These are phyloP conservation scores for Suillia variegata DNA, from an alignment of 2,888 invertebrate species.

Conservation along the genomic window DNA sequence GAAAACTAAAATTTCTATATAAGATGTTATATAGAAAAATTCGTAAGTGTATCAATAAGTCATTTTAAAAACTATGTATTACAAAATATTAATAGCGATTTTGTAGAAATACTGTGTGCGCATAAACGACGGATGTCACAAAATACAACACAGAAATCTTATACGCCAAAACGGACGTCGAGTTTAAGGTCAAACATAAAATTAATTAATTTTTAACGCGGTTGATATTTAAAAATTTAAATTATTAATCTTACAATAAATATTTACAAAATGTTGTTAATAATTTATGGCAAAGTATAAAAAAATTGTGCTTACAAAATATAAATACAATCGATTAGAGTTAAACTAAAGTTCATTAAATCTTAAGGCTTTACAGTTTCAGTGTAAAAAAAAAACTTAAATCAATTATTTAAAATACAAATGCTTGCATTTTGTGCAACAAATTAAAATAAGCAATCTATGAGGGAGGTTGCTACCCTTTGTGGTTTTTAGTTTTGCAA, in stretches of 20 bases:
- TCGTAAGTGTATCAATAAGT: no score
- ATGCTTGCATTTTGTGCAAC: neutral
- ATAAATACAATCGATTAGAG: slow-evolving; percentile 8
- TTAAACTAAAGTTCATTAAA: neutral
- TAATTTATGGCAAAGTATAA: slow-evolving; percentile 16
- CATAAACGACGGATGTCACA: no score
- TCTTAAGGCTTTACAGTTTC: neutral
- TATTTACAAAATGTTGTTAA: slow-evolving; percentile 4
- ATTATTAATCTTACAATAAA: no score
- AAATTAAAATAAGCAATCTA: neutral
- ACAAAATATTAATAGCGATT: no score
- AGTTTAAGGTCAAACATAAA: no score
- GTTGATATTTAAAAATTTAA: slow-evolving; percentile 8
- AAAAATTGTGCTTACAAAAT: slow-evolving; percentile 9
- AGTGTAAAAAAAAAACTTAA: slow-evolving; percentile 13
- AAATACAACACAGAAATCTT: no score
- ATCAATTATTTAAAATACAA: slow-evolving; percentile 5
- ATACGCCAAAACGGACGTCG: no score
- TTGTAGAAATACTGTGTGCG: no score
- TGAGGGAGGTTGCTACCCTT: neutral
- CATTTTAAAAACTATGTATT: no score
- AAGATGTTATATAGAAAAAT: no score
- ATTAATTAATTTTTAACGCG: no score
- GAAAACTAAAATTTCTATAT: no score
- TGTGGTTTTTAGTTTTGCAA: neutral